Base-by-base conservation (phyloP, 2,888 invertebrate genomes). In the Caenorhabditis angaria region DNA sequence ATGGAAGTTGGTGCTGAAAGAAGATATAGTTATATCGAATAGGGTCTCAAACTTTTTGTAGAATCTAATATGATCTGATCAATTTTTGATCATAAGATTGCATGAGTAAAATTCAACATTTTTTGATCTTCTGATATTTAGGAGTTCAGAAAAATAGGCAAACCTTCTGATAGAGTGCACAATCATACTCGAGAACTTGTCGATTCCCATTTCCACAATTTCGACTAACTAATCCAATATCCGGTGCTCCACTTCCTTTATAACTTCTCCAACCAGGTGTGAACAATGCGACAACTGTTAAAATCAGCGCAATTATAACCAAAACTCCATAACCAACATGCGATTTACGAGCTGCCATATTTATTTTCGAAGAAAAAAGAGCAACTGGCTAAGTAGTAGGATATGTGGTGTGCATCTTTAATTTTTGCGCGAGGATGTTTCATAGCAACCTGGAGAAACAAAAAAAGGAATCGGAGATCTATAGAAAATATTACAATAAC, bases 191-290 rank as follows among this genome's bases (percentile, higher is more conserved):
- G n/a, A 63, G 57, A 10, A 78, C 71, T 64, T 79, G 61, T 62
- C 78, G 58, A 27, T 63, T 65, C 47, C 75, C 80, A 20, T 28
- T 25, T 10, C 84, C 83, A 61, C 85, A 85, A 27, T 78, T 65
- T 57, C 78, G 67, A 2, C 82, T 76, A 20, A 83, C 72, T 6
- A 85, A 62, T 20, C 85, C 85, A 10, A 83, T 55, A 55, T 77
- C 74, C 5, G 81, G 78, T 20, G 78, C 81, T 28, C 78, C 74
- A 32, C 69, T 32, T 61, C 75, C 78, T 72, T 73, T 80, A 62
- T 77, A 81, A 24, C 72, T 74, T 50, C 82, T 71, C 85, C 85
- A 85, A 48, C 81, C 82, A 5, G 85, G 85, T 8, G 85, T 81
- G 70, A 84, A 85, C 12, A 83, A 56, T 24, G 83, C 72, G 4